Conservation (phyloP, 1,140 invertebrate genomes). For the Hyles vespertilio region DNA sequence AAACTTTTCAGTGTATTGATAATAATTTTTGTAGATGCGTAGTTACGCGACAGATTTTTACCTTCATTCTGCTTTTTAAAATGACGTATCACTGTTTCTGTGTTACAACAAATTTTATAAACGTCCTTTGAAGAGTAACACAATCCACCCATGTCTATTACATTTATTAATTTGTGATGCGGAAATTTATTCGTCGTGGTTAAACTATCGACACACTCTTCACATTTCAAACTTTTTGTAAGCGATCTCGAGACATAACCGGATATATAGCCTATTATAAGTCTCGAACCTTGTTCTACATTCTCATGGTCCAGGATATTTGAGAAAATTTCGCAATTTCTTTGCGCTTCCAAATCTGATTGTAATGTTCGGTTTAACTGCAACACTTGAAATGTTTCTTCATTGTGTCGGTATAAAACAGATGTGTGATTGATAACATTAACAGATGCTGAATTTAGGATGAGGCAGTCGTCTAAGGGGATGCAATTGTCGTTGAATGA, state of each 20-base stretch:
- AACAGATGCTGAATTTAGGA: conserved; percentile 11
- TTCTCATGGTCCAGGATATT: conserved; percentile 7
- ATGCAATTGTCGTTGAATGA: conserved; percentile 14
- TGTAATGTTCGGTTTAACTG: conserved; percentile 4
- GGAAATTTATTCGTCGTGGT: conserved; percentile 12
- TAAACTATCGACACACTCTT: conserved; percentile 16
- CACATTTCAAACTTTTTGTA: conserved; percentile 19
- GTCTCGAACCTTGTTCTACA: conserved; percentile 2
- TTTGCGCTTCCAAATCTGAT: background rate
- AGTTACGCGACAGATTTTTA: background rate
- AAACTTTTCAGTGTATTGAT: background rate
- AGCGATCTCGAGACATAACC: conserved; percentile 15
- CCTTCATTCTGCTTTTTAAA: background rate
- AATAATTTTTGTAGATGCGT: background rate
- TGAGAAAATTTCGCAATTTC: conserved; percentile 10
- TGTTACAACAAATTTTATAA: background rate
- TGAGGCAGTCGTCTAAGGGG: conserved; percentile 11
- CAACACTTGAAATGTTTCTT: conserved; percentile 5
- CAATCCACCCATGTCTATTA: conserved; percentile 9
- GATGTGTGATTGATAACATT: conserved; percentile 8
- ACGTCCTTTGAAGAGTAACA: background rate
- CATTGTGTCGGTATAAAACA: background rate
- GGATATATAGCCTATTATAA: conserved; percentile 19
- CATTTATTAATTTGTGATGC: conserved; percentile 22
- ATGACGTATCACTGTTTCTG: background rate